Base-by-base conservation (phyloP, 1,140 invertebrate genomes). In the Laodelphax striatellus region DNA sequence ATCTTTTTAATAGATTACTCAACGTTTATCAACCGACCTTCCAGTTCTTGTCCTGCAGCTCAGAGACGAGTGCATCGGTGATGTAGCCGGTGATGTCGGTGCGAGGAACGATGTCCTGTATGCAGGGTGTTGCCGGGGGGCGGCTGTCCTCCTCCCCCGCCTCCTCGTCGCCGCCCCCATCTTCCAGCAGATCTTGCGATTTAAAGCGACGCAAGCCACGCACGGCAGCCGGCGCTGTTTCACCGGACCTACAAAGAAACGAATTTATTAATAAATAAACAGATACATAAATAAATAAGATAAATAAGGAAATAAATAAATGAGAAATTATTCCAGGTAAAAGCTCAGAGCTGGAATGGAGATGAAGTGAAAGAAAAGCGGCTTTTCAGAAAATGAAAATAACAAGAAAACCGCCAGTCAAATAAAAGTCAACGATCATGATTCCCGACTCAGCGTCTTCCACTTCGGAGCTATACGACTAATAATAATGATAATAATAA, bases 11-110 rank as follows among this genome's bases (percentile, higher is more conserved):
- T n/a, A n/a, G n/a, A n/a, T n/a, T n/a, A n/a, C n/a, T n/a, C n/a
- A n/a, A n/a, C n/a, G n/a, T n/a, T n/a, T n/a, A n/a, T 10, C 21
- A 22, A 21, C 14, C 69, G 55, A 83, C 85, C 77, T 96, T 97
- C 94, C 94, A 97, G 72, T 95, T 94, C 74, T 95, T 97, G 72
- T 97, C 93, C 24, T 80, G 78, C 60, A 98, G 76, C 72, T 96
- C 90, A 43, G 80, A 82, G 0, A 97, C 72, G 0, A 97, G 72
- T 0, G 81, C 71, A 60, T 91, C 87, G 1, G 90, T 94, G 46
- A 97, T 87, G 67, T 88, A 85, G n/a, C 80, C 78, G 61, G 86
- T 87, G 55, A 97, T 90, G 70, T 97, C 93, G 11, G 85, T 81
- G 38, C 90, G 75, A 9, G 88, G 80, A 60, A 91, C 66, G 41